phyloP scores from a whole-genome alignment of 2,797 vertebrate species.

The Hypotaenidia philippensis region DNA sequence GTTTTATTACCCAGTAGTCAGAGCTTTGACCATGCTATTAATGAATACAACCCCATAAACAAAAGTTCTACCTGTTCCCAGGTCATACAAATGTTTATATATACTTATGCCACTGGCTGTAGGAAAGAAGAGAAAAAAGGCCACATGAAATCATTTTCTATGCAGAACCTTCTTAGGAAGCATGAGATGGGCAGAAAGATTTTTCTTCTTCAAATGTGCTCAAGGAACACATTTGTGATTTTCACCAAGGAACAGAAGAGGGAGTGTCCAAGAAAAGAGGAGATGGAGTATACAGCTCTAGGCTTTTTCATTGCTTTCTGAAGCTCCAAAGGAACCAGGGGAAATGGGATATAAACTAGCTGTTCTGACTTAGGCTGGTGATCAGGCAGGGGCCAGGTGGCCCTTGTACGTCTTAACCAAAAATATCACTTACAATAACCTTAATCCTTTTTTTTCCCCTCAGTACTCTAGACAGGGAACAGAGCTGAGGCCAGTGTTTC shows the following conservation, averaged over 20 bases:
- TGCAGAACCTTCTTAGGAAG: background rate
- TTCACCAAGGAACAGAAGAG: background rate
- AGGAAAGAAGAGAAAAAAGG: background rate
- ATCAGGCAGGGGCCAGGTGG: slow-evolving; percentile 46
- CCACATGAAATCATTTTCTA: background rate
- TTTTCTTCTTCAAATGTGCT: background rate
- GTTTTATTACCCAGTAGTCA: background rate
- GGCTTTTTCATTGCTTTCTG: background rate
- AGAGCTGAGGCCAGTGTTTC: background rate
- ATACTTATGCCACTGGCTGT: background rate
- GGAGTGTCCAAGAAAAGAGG: background rate
- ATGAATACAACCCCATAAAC: background rate
- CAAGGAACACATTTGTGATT: no score
- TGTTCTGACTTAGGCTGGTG: background rate
- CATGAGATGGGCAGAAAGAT: background rate
- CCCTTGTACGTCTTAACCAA: slow-evolving; percentile 27
- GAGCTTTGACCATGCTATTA: background rate
- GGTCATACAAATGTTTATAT: background rate
- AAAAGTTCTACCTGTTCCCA: background rate
- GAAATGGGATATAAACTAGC: slow-evolving; percentile 16
- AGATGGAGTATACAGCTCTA: background rate
- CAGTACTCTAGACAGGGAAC: background rate
- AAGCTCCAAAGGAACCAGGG: background rate
- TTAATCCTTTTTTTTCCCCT: slow-evolving; percentile 41
- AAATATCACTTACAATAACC: slow-evolving; percentile 30